Evolutionary conservation across 2,888 invertebrate genomes (phyloP), one percentile per base, ranked within the genome.

Genomic region (Diachrysia chrysitis): DNA sequence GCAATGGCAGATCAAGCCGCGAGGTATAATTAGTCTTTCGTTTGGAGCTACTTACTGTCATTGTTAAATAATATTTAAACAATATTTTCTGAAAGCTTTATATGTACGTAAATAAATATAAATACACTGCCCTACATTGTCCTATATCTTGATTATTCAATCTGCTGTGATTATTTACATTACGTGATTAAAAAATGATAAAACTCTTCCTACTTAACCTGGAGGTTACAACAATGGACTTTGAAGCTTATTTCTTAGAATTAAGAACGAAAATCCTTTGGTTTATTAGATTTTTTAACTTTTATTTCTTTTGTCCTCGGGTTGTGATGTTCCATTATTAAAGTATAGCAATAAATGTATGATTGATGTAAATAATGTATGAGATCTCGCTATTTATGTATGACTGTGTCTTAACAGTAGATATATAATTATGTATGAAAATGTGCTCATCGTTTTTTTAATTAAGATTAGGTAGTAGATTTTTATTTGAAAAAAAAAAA

Each of bases 311-410:
- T 80, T 77, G 78, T 84, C 85, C 74, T 83, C 84, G 85, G 90
- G 90, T 90, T 90, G 90, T 90, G 90, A 90, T 58, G 54, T 79
- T 80, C 71, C 67, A 71, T 67, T 82, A 77, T 55, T 32, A 32
- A 73, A 66, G 64, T 73, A 65, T 72, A 81, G 84, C 80, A 82
- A 84, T 83, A 83, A 76, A 62, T 70, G 63, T 63, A 63, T 70
- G 51, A 46, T 35, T 58, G 65, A 23, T 78, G 76, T 83, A 82
- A 65, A 83, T 78, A 76, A 25, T 62, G 51, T 53, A 54, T 42
- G 63, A 53, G 25, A 60, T 53, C 19, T 62, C 57, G 61, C 32
- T 62, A 35, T 46, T 17, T 67, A 65, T 61, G 57, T 64, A 42
- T 17, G 66, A 64, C 53, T 78, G 58, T 74, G 42, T 23, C 19